Percentiles rank a stretch among this genome's conserved stretches.
phyloP scores from a whole-genome alignment of 2,113 vertebrate species.

The Tychaedon coryphoeus region DNA sequence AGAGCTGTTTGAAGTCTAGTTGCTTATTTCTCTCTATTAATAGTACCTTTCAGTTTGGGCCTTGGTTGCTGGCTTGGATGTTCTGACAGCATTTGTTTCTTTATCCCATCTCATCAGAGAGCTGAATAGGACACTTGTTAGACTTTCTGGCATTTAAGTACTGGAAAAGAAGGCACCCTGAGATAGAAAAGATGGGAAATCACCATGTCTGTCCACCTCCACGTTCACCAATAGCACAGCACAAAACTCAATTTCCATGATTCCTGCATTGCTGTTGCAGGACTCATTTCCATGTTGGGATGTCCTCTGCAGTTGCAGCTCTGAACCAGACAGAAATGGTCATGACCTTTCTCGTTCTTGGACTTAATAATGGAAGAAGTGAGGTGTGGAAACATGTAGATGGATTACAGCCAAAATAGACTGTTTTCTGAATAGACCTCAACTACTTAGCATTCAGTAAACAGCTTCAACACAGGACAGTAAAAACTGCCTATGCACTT shows the following conservation, averaged over 20 bases:
- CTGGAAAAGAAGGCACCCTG: neutral
- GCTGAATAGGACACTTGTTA: conserved; percentile 52
- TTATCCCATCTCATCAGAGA: conserved; percentile 17
- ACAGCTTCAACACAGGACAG: conserved; percentile 31
- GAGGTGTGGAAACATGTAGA: conserved; percentile 17
- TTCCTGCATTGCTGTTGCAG: neutral
- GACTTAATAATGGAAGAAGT: conserved; percentile 18
- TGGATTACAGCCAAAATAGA: conserved; percentile 26
- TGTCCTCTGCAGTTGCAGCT: neutral
- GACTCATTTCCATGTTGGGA: neutral
- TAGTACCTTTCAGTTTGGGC: conserved; percentile 52
- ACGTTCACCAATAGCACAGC: neutral
- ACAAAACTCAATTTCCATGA: neutral
- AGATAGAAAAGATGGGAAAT: neutral
- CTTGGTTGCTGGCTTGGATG: conserved; percentile 8
- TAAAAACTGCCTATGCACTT: conserved; percentile 19
- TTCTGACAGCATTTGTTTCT: conserved; percentile 45
- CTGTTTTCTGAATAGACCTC: conserved; percentile 21
- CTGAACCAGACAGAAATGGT: neutral
- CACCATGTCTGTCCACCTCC: neutral
- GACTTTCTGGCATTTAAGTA: neutral
- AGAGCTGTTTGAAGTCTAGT: conserved; percentile 55
- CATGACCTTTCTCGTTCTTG: conserved; percentile 24
- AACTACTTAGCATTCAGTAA: conserved; percentile 45
- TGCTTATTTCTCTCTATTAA: conserved; percentile 62